Evolutionary conservation across 2,888 invertebrate genomes (phyloP).

Genomic region (Coelinius sp.): DNA sequence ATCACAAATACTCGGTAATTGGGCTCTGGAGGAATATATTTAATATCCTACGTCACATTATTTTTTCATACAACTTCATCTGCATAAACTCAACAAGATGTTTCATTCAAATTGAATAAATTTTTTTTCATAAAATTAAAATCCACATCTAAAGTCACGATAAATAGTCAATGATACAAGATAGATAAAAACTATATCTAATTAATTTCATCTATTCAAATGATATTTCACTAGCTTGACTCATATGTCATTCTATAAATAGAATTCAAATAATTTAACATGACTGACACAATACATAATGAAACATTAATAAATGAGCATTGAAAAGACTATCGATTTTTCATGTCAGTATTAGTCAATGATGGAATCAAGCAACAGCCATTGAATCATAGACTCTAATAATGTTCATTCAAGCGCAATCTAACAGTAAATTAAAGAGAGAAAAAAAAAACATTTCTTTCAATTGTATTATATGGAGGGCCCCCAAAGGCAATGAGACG

Average conservation of each 20-base stretch:
- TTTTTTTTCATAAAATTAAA: neutral
- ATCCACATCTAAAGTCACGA: neutral
- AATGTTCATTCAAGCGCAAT: neutral
- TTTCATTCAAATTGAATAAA: conserved; percentile 3
- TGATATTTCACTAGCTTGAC: neutral
- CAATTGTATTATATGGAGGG: neutral
- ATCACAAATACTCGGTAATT: conserved; percentile 14
- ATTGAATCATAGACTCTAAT: neutral
- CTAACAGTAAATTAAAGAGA: neutral
- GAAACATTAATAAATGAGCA: neutral
- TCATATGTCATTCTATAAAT: neutral
- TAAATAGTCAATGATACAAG: neutral
- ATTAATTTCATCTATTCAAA: neutral
- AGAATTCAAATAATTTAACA: neutral
- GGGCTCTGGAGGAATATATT: conserved; percentile 10
- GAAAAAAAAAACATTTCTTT: neutral
- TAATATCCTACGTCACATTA: neutral
- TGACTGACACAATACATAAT: neutral
- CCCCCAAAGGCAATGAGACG: neutral
- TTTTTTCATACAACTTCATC: neutral
- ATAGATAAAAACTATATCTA: neutral
- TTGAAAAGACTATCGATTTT: neutral
- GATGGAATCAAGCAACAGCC: neutral
- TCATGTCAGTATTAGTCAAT: neutral
- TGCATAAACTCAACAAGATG: conserved; percentile 2